phyloP scores from a whole-genome alignment of 2,797 vertebrate species.

The Enteromius unitaeniatus region DNA sequence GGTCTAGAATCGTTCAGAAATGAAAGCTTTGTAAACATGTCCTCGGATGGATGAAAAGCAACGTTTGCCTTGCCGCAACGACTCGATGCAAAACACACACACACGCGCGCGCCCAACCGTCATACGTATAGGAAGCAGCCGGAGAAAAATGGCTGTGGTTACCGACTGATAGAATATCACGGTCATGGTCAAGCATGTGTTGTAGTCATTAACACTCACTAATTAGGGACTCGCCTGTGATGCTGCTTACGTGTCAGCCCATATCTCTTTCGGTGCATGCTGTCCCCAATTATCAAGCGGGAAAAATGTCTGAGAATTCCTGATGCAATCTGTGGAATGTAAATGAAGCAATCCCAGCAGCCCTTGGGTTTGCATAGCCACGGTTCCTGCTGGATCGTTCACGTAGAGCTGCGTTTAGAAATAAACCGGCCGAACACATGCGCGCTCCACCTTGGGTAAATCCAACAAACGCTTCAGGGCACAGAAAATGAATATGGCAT shows the following conservation, averaged over 20 bases:
- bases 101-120: conserved; percentile 35
- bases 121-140: not conserved
- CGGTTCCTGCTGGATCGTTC: conserved; percentile 60
- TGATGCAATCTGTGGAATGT: conserved; percentile 74
- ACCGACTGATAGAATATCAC: conserved; percentile 48
- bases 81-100: conserved; percentile 58
- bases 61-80: conserved; percentile 50
- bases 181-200: conserved; percentile 63
- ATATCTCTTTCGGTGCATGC: conserved; percentile 72
- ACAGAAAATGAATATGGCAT: conserved; percentile 74
- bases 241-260: conserved; percentile 70
- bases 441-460: conserved; percentile 68
- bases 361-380: conserved; percentile 58
- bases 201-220: conserved; percentile 62
- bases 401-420: conserved; percentile 69
- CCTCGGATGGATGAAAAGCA: conserved; percentile 66
- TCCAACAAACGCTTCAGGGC: conserved; percentile 70
- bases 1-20: conserved; percentile 73
- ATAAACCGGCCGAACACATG: conserved; percentile 57
- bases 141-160: conserved; percentile 15
- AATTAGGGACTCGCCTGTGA: conserved; percentile 70
- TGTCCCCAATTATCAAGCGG: conserved; percentile 71
- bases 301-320: conserved; percentile 70
- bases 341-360: conserved; percentile 73
- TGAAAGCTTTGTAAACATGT: conserved; percentile 78